Percentiles rank a stretch among this genome's conserved stretches.
Evolutionary conservation across 2,888 invertebrate species (phyloP).

Genomic region (Watsonalla binaria): DNA sequence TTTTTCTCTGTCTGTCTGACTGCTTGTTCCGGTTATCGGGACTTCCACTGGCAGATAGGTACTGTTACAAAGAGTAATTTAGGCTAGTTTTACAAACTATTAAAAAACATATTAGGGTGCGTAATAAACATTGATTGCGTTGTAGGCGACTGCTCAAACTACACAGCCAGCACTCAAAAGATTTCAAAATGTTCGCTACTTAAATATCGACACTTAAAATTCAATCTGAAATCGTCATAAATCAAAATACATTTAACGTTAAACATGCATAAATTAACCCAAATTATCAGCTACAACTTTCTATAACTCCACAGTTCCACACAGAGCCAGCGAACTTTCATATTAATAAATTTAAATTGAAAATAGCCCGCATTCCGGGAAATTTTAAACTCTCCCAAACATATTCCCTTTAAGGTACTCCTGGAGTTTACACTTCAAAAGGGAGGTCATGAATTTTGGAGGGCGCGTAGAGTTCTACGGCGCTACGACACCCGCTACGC

Average conservation of each 20-base stretch:
- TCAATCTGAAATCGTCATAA: no score
- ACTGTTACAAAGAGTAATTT: no score
- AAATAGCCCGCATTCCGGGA: slow-evolving; percentile 18
- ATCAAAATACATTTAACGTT: not conserved
- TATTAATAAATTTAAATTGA: slow-evolving; percentile 21
- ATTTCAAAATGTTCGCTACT: no score
- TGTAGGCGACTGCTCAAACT: no score
- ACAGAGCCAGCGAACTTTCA: not conserved
- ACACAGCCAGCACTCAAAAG: no score
- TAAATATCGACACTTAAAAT: no score
- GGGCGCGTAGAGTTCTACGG: slow-evolving; percentile 25
- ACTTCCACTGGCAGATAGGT: no score
- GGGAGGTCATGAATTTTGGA: slow-evolving; percentile 60
- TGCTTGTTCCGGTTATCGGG: no score
- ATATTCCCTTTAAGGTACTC: slow-evolving; percentile 43
- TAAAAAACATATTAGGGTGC: no score
- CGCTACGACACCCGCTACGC: slow-evolving; percentile 31
- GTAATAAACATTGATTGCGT: no score
- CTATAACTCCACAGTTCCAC: not conserved
- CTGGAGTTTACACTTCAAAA: slow-evolving; percentile 51
- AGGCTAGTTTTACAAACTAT: no score
- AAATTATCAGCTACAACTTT: not conserved
- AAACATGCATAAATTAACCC: not conserved
- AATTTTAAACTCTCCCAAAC: slow-evolving; percentile 36
- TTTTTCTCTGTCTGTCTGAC: no score